Evolutionary conservation across 2,113 vertebrate species (phyloP).

Genomic region (Austrofundulus limnaeus): DNA sequence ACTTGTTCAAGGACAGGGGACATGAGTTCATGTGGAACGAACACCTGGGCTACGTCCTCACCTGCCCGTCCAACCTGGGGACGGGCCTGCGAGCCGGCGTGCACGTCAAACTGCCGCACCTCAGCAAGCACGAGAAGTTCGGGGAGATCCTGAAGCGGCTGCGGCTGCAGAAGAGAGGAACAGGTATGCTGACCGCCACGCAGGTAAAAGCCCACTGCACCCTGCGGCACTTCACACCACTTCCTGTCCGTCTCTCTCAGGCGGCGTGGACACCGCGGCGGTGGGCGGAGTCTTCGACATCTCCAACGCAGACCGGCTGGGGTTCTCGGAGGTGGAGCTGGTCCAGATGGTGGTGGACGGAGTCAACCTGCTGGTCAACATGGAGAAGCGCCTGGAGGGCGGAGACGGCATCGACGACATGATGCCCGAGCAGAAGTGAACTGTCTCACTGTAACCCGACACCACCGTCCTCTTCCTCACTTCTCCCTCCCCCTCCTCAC

Average conservation of each 20-base stretch:
- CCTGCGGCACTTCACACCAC: not conserved
- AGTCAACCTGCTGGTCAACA: constrained; percentile 89
- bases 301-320: constrained; percentile 93
- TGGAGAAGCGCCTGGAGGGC: constrained; percentile 91
- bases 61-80: constrained; percentile 95
- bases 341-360: constrained; percentile 98
- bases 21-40: constrained; percentile 97
- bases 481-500: not conserved
- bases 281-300: constrained; percentile 94
- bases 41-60: constrained; percentile 93
- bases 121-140: constrained; percentile 91
- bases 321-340: constrained; percentile 95
- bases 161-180: constrained; percentile 94
- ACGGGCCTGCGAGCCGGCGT: constrained; percentile 93
- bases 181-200: constrained; percentile 76
- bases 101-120: constrained; percentile 90
- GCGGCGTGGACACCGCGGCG: constrained; percentile 94
- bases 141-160: constrained; percentile 88
- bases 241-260: constrained; percentile 61
- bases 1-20: constrained; percentile 88
- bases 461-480: not conserved
- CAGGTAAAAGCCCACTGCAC: not conserved
- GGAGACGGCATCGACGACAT: constrained; percentile 88
- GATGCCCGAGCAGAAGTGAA: constrained; percentile 94
- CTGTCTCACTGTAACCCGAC: constrained; percentile 22